phyloP scores from a whole-genome alignment of 1,140 invertebrate species.

The Polypedilum pembai region DNA sequence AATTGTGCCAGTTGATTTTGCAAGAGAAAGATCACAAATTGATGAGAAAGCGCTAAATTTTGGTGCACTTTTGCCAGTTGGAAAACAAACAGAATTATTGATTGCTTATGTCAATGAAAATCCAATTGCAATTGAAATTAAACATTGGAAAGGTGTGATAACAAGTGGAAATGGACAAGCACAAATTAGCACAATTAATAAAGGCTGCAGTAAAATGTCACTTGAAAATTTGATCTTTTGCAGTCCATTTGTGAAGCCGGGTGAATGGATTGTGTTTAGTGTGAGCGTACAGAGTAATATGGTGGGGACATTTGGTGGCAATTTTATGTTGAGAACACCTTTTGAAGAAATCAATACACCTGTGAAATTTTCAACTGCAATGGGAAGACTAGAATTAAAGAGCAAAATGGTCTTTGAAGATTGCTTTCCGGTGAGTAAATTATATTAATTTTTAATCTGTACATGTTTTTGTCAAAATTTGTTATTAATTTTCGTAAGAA shows the following conservation, averaged over 20 bases:
- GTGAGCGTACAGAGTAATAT: slow-evolving; percentile 60
- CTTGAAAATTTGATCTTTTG: slow-evolving; percentile 36
- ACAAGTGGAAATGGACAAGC: slow-evolving; percentile 32
- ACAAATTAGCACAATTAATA: neutral
- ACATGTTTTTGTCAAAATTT: too few relatives aligned
- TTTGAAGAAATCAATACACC: slow-evolving; percentile 60
- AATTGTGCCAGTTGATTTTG: slow-evolving; percentile 34
- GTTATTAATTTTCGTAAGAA: too few relatives aligned
- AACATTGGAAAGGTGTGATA: slow-evolving; percentile 38
- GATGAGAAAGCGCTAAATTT: slow-evolving; percentile 36
- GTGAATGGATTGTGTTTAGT: slow-evolving; percentile 65
- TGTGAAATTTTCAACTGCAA: slow-evolving; percentile 54
- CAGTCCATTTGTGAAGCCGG: slow-evolving; percentile 53
- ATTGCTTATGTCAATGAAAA: slow-evolving; percentile 39
- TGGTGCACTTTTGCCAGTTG: slow-evolving; percentile 38
- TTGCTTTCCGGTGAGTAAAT: slow-evolving; percentile 69
- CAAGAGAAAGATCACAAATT: slow-evolving; percentile 27
- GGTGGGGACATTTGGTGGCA: slow-evolving; percentile 61
- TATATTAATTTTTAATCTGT: too few relatives aligned
- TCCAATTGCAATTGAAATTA: slow-evolving; percentile 38
- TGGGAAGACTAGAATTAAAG: slow-evolving; percentile 53
- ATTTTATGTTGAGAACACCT: slow-evolving; percentile 64
- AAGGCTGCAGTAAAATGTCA: slow-evolving; percentile 35
- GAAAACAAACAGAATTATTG: slow-evolving; percentile 37
- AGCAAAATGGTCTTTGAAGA: slow-evolving; percentile 65